Base-by-base conservation (phyloP, 2,888 invertebrate species). In the Nomada ferruginata region DNA sequence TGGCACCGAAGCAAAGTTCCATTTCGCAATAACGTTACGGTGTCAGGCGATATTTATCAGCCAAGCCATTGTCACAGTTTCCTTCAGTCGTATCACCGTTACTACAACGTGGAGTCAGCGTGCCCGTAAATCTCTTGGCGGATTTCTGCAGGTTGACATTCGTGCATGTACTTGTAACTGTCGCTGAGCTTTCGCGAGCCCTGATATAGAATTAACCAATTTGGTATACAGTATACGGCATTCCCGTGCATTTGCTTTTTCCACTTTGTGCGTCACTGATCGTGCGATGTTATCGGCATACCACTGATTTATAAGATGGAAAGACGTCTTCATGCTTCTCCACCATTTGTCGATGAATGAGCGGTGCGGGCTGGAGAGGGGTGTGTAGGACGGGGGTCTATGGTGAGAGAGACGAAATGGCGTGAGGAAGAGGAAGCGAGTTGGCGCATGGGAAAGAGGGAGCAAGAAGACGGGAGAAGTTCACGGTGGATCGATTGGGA, bases 121-220 rank as follows among this genome's bases (percentile, higher is more conserved):
- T 59, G 23, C 15, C 29, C 26, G 36, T 80, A 75, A 76, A 60
- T 78, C 75, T 71, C 68, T 26, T 29, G 59, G 18, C 11, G 63
- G 60, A 84, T 80, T 76, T 76, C 76, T 76, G 73, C 55, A 44
- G 44, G 50, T 73, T 61, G 55, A 42, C 59, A 55, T 63, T 63
- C 74, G 26, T 11, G 26, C 13, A 59, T 70, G 57, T 55, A 68
- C 77, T 84, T 68, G 18, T 57, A 65, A 63, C n/a, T n/a, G 20
- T 7, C 20, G 42, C 53, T 20, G 42, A 61, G 65, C 53, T 36
- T 36, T 55, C 26, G 52, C 63, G 36, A 71, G 50, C 61, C 42
- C 2, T n/a, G n/a, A n/a, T n/a, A n/a, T n/a, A n/a, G n/a, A 55
- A 53, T 66, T 52, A 77, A 26, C 20, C 53, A 18, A 50, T 42